Percentiles rank a stretch among this genome's conserved stretches.
Evolutionary conservation across 1,140 invertebrate species (phyloP).

Genomic region (Rhynchophorus ferrugineus): DNA sequence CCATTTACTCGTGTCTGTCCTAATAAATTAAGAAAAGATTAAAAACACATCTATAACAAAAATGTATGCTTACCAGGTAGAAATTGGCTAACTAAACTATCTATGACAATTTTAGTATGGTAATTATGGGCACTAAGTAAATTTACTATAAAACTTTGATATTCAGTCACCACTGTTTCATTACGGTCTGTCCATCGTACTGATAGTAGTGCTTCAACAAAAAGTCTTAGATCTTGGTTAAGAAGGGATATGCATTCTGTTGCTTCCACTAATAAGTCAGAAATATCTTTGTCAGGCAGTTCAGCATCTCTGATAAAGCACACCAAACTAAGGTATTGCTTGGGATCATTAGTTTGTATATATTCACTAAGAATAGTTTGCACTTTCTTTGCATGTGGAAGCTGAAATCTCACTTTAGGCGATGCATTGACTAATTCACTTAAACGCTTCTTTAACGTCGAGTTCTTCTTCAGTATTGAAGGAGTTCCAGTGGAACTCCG

Average conservation of each 20-base stretch:
- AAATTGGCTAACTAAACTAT: slow-evolving; percentile 50
- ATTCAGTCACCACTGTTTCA: slow-evolving; percentile 44
- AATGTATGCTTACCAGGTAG: slow-evolving; percentile 41
- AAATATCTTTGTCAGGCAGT: slow-evolving; percentile 50
- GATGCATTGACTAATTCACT: slow-evolving; percentile 21
- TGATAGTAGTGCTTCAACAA: slow-evolving; percentile 56
- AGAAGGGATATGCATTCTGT: slow-evolving; percentile 51
- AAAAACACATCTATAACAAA: no score
- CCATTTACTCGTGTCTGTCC: slow-evolving; percentile 44
- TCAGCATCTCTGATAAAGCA: slow-evolving; percentile 34
- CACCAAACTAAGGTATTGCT: slow-evolving; percentile 36
- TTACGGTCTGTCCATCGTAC: slow-evolving; percentile 49
- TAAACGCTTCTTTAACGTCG: slow-evolving; percentile 23
- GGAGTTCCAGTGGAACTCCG: slow-evolving; percentile 7
- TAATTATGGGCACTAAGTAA: slow-evolving; percentile 54
- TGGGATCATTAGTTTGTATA: slow-evolving; percentile 18
- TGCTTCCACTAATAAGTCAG: slow-evolving; percentile 46
- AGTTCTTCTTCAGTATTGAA: slow-evolving; percentile 29
- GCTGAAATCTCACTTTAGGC: slow-evolving; percentile 35
- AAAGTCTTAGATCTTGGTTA: slow-evolving; percentile 46
- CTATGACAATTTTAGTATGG: slow-evolving; percentile 51
- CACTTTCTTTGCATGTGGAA: slow-evolving; percentile 35
- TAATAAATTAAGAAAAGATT: no score
- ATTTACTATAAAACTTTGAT: slow-evolving; percentile 54
- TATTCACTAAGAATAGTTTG: slow-evolving; percentile 31